Percentiles rank a stretch among this genome's conserved stretches.
Conservation (phyloP, 2,888 invertebrate species). For the Tanypteryx hageni region DNA sequence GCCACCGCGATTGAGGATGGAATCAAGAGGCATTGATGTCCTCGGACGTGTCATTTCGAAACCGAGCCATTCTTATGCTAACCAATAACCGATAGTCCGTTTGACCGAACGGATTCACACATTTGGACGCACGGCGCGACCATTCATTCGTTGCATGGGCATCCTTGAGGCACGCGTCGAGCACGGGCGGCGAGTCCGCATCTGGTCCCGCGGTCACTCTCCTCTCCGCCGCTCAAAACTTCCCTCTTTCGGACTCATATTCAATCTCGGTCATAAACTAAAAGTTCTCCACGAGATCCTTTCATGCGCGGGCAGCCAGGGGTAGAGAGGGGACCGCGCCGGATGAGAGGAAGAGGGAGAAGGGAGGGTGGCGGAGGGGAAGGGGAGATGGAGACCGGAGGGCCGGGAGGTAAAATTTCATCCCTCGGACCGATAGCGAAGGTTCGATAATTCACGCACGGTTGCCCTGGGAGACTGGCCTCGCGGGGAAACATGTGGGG, state of each 20-base stretch:
- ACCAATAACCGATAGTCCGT: background rate
- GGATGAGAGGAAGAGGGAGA: too few relatives aligned
- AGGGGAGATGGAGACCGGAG: background rate
- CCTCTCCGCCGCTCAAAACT: background rate
- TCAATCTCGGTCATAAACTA: constrained; percentile 48
- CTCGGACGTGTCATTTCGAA: background rate
- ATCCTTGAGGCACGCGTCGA: background rate
- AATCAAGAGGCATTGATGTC: background rate
- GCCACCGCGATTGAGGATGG: background rate
- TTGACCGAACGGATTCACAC: background rate
- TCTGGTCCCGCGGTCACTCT: background rate
- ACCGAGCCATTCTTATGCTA: constrained; percentile 15
- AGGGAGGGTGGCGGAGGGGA: background rate
- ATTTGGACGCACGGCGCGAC: constrained; percentile 8
- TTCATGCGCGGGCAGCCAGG: background rate
- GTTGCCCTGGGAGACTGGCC: background rate
- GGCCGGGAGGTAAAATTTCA: constrained; percentile 28
- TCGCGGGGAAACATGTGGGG: too few relatives aligned
- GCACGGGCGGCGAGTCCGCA: background rate
- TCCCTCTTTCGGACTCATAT: constrained; percentile 15
- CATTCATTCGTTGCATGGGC: background rate
- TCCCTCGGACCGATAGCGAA: constrained; percentile 14
- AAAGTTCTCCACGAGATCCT: background rate
- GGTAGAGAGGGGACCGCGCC: background rate
- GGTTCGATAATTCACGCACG: constrained; percentile 41